Conservation (phyloP, 2,797 vertebrate species). For the Fringilla coelebs region DNA sequence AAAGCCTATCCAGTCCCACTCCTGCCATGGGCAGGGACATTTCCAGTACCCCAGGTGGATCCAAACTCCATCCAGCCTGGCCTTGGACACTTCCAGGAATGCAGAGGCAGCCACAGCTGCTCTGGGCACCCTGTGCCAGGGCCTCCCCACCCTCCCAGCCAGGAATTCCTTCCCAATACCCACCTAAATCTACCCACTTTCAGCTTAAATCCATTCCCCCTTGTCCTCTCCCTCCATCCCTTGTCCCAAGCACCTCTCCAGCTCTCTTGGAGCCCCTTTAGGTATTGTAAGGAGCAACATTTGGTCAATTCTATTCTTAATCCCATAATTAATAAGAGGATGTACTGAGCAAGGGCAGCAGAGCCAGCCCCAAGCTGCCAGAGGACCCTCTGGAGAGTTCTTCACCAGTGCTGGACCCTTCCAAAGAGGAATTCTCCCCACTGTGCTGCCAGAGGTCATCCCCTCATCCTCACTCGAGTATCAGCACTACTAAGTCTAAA, state of each 20-base stretch:
- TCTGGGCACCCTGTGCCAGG: neutral
- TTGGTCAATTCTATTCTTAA: neutral
- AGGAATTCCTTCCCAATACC: neutral
- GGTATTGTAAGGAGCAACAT: neutral
- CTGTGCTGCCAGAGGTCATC: neutral
- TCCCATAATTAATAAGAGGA: too few relatives aligned
- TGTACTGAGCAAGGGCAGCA: neutral
- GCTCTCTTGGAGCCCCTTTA: neutral
- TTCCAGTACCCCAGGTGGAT: neutral
- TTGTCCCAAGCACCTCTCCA: neutral
- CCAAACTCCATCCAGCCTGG: neutral
- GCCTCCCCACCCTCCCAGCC: accelerated
- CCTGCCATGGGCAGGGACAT: neutral
- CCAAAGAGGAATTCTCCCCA: neutral
- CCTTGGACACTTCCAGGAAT: neutral
- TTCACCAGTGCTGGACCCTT: neutral
- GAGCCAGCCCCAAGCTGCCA: neutral
- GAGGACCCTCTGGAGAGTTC: neutral
- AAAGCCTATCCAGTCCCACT: neutral
- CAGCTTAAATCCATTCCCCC: neutral
- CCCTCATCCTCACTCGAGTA: accelerated
- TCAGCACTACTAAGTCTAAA: neutral
- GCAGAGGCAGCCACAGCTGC: neutral
- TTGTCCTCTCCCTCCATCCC: neutral
- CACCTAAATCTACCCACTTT: neutral